Evolutionary conservation across 1,140 invertebrate species (phyloP).

Genomic region (Lordiphosa stackelbergi): DNA sequence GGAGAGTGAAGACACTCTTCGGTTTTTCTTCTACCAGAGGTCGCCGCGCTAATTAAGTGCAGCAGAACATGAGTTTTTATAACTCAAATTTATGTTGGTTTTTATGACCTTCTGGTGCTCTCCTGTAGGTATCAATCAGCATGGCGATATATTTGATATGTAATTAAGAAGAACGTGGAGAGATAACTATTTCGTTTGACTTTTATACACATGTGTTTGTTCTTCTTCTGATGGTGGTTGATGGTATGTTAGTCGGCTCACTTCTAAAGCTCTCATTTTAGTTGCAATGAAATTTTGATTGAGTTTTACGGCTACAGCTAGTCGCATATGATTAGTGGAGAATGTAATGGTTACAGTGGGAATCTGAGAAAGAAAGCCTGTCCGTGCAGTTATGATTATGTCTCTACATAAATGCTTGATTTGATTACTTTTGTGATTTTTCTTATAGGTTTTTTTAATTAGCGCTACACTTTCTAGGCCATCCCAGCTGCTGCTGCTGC

Average conservation of each 20-base stretch:
- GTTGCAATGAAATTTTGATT: constrained; percentile 61
- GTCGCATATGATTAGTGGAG: constrained; percentile 60
- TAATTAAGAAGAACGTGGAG: constrained; percentile 66
- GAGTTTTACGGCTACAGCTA: constrained; percentile 48
- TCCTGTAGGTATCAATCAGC: constrained; percentile 52
- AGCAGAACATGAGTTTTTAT: constrained; percentile 73
- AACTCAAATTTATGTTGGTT: constrained; percentile 73
- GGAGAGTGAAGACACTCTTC: background rate
- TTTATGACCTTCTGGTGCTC: constrained; percentile 15
- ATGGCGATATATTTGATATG: constrained; percentile 69
- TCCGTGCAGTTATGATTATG: constrained; percentile 46
- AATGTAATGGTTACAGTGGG: constrained; percentile 2
- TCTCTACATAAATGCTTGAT: constrained; percentile 16
- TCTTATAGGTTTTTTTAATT: constrained; percentile 54
- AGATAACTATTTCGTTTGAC: constrained; percentile 23
- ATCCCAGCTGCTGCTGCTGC: constrained; percentile 9
- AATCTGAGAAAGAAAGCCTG: constrained; percentile 26
- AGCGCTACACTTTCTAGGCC: constrained; percentile 26
- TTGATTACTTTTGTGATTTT: constrained; percentile 13
- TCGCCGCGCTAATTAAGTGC: constrained; percentile 69
- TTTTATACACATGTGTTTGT: constrained; percentile 9
- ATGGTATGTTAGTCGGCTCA: constrained; percentile 11
- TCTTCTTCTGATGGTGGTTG: constrained; percentile 2
- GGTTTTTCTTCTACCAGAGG: constrained; percentile 27
- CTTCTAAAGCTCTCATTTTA: constrained; percentile 38